Percentiles rank a stretch among this genome's conserved stretches.
phyloP scores from a whole-genome alignment of 35 echinoderm and acorn worm species.

The Patiria miniata region DNA sequence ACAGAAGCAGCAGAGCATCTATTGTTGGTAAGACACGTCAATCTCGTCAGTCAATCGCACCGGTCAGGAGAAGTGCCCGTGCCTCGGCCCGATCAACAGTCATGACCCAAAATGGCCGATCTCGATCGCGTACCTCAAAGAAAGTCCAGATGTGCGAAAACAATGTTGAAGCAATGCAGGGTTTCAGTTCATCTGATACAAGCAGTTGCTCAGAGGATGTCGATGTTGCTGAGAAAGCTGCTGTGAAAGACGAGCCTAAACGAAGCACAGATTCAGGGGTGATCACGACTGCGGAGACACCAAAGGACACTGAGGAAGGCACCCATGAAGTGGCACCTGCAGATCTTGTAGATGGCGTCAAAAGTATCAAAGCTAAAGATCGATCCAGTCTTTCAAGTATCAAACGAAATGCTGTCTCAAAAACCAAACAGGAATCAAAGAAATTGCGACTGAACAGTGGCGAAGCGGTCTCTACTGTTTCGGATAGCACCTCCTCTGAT shows the following conservation, averaged over 20 bases:
- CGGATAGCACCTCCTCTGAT: not conserved
- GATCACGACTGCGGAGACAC: not conserved
- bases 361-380: not conserved
- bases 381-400: not conserved
- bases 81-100: slow-evolving; percentile 1
- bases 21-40: not conserved
- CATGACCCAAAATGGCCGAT: not conserved
- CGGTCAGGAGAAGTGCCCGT: not conserved
- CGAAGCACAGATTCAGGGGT: not conserved
- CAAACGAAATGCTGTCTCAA: not conserved
- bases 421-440: not conserved
- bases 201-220: not conserved
- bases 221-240: not conserved
- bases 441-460: slow-evolving; percentile 2
- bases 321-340: not conserved
- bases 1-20: slow-evolving; percentile 20
- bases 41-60: not conserved
- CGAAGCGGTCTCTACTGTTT: not conserved
- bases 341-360: not conserved
- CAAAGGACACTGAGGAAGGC: slow-evolving; percentile 20
- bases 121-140: slow-evolving; percentile 15
- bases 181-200: not conserved
- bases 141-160: slow-evolving; percentile 28
- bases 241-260: not conserved
- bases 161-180: not conserved